Percentiles rank a stretch among this genome's conserved stretches.
Conservation (phyloP, 2,888 invertebrate species). For the Cartodere bifasciata region DNA sequence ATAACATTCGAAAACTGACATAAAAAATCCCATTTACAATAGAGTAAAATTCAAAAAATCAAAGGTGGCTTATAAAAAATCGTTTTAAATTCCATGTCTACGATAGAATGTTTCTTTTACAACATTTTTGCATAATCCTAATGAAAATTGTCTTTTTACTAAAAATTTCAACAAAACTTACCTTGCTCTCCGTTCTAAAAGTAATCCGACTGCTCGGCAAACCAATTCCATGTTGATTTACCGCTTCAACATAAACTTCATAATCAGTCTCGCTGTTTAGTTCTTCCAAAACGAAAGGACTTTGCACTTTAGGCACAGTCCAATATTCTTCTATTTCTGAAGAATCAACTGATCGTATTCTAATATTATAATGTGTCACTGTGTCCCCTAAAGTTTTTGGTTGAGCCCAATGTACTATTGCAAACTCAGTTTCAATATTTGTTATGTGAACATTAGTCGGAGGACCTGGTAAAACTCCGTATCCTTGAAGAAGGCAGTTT, state of each 20-base stretch:
- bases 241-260: constrained; percentile 68
- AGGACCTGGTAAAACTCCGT: constrained; percentile 66
- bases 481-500: constrained; percentile 72
- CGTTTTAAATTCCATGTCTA: too few species aligned
- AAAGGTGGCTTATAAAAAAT: too few species aligned
- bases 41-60: too few species aligned
- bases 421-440: constrained; percentile 63
- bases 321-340: constrained; percentile 33
- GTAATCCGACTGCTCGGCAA: constrained; percentile 62
- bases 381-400: constrained; percentile 61
- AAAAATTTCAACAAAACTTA: constrained; percentile 25
- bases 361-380: constrained; percentile 40
- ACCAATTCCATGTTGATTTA: constrained; percentile 68
- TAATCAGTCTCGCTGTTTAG: constrained; percentile 63
- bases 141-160: background rate
- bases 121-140: too few species aligned
- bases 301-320: constrained; percentile 37
- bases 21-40: too few species aligned
- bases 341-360: constrained; percentile 28
- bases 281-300: constrained; percentile 63
- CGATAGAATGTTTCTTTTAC: too few species aligned
- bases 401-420: constrained; percentile 64
- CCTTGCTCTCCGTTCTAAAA: constrained; percentile 61
- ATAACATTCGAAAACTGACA: too few species aligned
- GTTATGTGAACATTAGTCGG: constrained; percentile 58